phyloP scores from a whole-genome alignment of 2,113 vertebrate genomes.

The Rhipidura dahli region DNA sequence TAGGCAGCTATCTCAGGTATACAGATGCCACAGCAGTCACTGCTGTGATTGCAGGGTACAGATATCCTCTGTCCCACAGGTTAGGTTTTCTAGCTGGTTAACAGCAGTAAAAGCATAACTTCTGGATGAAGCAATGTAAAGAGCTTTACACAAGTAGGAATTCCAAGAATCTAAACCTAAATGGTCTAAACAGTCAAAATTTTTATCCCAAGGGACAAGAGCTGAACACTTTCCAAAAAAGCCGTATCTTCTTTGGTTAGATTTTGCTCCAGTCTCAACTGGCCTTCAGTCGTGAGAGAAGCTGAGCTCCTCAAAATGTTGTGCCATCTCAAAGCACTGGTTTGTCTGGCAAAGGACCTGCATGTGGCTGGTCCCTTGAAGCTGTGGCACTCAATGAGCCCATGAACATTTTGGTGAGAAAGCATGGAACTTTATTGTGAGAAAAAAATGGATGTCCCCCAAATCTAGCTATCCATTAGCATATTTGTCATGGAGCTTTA shows the following conservation, averaged over 20 bases:
- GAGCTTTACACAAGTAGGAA: background rate
- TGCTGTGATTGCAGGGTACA: background rate
- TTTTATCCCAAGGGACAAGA: background rate
- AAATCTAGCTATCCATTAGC: background rate
- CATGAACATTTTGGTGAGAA: background rate
- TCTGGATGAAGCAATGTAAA: background rate
- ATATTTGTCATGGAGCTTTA: background rate
- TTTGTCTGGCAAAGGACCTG: background rate
- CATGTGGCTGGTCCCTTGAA: background rate
- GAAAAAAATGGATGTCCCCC: background rate
- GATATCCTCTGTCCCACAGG: no score
- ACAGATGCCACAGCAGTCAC: background rate
- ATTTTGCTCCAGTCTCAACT: background rate
- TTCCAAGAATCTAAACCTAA: background rate
- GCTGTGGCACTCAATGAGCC: background rate
- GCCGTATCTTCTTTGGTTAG: background rate
- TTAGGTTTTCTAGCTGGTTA: background rate
- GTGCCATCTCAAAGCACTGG: fast-evolving
- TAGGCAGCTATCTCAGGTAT: background rate
- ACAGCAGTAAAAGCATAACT: background rate
- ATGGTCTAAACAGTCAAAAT: background rate
- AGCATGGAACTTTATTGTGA: background rate
- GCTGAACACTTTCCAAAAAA: background rate
- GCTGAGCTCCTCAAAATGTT: background rate
- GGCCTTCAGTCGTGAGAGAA: background rate